Evolutionary conservation across 2,113 vertebrate species (phyloP).

Genomic region (Grantiella picta): DNA sequence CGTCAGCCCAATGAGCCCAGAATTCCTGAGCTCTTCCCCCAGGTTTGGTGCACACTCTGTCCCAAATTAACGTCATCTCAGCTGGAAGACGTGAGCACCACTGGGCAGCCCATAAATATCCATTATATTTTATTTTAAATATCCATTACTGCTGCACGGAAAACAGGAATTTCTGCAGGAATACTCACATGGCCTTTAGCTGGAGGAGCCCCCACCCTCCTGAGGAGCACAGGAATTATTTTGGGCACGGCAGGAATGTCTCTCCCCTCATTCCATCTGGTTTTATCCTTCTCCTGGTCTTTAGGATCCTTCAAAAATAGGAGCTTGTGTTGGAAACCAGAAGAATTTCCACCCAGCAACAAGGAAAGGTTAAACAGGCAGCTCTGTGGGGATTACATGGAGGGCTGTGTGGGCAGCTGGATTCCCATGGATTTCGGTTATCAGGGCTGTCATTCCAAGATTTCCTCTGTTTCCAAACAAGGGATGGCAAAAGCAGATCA

Average conservation of each 20-base stretch:
- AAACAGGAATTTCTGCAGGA: background rate
- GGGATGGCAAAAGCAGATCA: background rate
- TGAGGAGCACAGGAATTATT: fast-evolving
- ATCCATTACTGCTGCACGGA: background rate
- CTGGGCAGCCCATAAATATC: background rate
- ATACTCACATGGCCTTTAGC: fast-evolving
- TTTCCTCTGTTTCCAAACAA: background rate
- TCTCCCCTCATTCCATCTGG: background rate
- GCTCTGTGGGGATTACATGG: fast-evolving
- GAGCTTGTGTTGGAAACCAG: background rate
- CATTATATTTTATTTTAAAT: background rate
- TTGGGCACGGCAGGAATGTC: background rate
- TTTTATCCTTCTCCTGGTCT: background rate
- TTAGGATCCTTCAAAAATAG: fast-evolving
- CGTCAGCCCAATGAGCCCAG: fast-evolving
- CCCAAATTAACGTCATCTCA: fast-evolving
- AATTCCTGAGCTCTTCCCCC: fast-evolving
- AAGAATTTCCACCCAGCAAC: background rate
- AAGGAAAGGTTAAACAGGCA: background rate
- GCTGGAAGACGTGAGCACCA: background rate
- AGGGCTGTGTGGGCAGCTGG: background rate
- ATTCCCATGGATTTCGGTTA: background rate
- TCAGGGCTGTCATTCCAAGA: fast-evolving
- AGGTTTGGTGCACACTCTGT: fast-evolving
- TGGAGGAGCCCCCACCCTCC: background rate